A percentile compares a stretch with the other conserved stretches of the same genome.
These are phyloP conservation scores for Sinhomidia bicolor DNA, from an alignment of 2,888 invertebrate genomes.

Conservation along the genomic window DNA sequence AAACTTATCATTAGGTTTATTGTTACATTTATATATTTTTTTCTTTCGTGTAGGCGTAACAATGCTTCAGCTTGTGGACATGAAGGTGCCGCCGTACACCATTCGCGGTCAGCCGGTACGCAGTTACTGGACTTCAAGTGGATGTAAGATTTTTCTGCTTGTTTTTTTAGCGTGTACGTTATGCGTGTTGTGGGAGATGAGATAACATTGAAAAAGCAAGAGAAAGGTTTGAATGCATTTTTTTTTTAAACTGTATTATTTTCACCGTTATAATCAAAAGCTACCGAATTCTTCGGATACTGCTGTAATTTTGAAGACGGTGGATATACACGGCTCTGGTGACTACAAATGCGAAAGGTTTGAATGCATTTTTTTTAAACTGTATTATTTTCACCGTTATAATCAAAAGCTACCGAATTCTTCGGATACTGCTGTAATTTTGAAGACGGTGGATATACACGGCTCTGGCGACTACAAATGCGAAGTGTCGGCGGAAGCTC, in stretches of 20 bases:
- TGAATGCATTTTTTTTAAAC: no score
- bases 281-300: constrained; percentile 86
- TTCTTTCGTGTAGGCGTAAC: constrained; percentile 81
- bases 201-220: no score
- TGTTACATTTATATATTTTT: neutral
- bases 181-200: no score
- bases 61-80: constrained; percentile 88
- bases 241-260: no score
- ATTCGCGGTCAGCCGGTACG: constrained; percentile 89
- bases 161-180: no score
- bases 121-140: constrained; percentile 90
- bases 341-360: constrained; percentile 90
- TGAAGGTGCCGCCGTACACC: constrained; percentile 91
- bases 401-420: constrained; percentile 87
- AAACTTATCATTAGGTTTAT: no score
- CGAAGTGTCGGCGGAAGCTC: constrained; percentile 90
- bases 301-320: constrained; percentile 86
- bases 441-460: constrained; percentile 87
- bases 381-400: no score
- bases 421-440: constrained; percentile 86
- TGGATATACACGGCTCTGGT: constrained; percentile 88
- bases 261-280: no score
- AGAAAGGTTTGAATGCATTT: no score
- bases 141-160: constrained; percentile 94
- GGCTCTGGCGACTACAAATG: constrained; percentile 89